These are phyloP conservation scores for Calosoma granatense DNA, from an alignment of 1,140 invertebrate genomes.

Conservation along the genomic window DNA sequence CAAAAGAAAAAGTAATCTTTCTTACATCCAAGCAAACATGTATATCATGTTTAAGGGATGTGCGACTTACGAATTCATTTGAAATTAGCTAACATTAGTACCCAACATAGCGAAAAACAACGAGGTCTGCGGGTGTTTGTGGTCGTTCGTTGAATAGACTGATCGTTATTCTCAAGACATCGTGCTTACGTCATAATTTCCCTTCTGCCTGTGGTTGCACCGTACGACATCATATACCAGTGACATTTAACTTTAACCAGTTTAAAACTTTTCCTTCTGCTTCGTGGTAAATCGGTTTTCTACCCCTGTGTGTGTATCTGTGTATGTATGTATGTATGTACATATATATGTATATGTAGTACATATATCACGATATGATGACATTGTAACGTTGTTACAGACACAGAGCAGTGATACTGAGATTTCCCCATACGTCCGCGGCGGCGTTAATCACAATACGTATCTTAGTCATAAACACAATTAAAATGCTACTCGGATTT, in stretches of 20 bases:
- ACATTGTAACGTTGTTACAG: no score
- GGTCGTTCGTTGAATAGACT: not conserved
- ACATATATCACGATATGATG: no score
- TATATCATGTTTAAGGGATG: not conserved
- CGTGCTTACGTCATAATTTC: not conserved
- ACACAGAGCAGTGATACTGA: no score
- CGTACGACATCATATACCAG: no score
- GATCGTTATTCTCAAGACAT: not conserved
- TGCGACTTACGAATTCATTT: not conserved
- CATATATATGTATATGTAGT: no score
- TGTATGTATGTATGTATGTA: no score
- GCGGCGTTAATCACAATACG: not conserved
- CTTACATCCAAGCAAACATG: not conserved
- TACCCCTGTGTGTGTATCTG: no score
- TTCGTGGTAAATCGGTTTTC: no score
- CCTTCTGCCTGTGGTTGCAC: no score
- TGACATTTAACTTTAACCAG: no score
- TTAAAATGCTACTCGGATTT: not conserved
- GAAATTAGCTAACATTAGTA: not conserved
- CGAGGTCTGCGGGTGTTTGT: not conserved
- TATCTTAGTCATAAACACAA: constrained; percentile 4
- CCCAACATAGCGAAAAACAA: not conserved
- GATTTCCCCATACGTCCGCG: no score
- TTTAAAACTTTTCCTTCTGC: no score
- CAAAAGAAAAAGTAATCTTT: not conserved